A percentile compares a stretch with the other conserved stretches of the same genome.
Evolutionary conservation across 2,888 invertebrate species (phyloP).

Genomic region (Steinernema scapterisci): DNA sequence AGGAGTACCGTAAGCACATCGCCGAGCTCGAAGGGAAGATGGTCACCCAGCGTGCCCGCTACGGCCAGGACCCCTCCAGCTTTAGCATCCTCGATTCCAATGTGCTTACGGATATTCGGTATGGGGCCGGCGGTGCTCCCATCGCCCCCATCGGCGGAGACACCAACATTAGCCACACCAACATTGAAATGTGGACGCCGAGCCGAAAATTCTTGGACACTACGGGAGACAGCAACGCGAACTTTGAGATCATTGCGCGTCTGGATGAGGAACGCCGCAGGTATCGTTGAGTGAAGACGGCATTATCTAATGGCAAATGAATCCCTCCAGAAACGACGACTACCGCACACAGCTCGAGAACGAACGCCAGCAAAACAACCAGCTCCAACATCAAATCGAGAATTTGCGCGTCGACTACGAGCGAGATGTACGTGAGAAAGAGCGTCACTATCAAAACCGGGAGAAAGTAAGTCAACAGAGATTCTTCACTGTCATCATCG

Average conservation of each 20-base stretch:
- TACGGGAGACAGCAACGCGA: conserved; percentile 62
- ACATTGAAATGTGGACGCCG: conserved; percentile 39
- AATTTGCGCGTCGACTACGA: conserved; percentile 62
- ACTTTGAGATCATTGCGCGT: conserved; percentile 60
- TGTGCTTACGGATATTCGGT: background rate
- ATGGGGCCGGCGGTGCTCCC: background rate
- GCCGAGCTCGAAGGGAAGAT: conserved; percentile 60
- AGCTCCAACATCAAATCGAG: conserved; percentile 61
- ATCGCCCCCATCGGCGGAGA: background rate
- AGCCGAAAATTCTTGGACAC: conserved; percentile 10
- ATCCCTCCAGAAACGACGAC: conserved; percentile 56
- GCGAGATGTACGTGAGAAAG: conserved; percentile 61
- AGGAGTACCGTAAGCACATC: conserved; percentile 66
- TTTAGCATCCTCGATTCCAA: conserved; percentile 21
- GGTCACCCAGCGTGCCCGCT: conserved; percentile 46
- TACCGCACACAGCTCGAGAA: conserved; percentile 62
- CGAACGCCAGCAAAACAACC: conserved; percentile 57
- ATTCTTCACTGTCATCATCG: background rate
- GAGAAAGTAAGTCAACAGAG: conserved; percentile 45
- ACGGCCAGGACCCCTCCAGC: conserved; percentile 7
- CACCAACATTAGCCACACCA: conserved; percentile 20
- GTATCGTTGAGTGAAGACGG: conserved; percentile 30
- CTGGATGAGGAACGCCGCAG: conserved; percentile 65
- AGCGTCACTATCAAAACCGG: conserved; percentile 55
- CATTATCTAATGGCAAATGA: background rate